phyloP scores from a whole-genome alignment of 2,888 invertebrate species.

The Euzophera pinguis region DNA sequence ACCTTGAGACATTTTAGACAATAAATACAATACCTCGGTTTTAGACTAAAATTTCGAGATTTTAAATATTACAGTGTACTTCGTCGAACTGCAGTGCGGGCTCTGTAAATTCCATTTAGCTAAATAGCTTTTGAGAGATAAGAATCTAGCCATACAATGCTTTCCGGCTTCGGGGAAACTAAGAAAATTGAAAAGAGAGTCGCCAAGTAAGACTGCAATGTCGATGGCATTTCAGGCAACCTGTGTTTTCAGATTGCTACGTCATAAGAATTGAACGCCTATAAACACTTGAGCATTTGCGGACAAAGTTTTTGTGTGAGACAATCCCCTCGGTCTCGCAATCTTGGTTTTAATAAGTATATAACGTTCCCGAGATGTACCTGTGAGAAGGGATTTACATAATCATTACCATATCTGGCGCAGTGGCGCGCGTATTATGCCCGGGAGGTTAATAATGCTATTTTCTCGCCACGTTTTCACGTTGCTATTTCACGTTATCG shows the following conservation, averaged over 20 bases:
- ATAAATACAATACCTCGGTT: slow-evolving; percentile 61
- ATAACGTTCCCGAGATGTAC: slow-evolving; percentile 76
- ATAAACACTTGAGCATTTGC: slow-evolving; percentile 58
- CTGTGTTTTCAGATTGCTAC: slow-evolving; percentile 70
- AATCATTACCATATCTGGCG: slow-evolving; percentile 80
- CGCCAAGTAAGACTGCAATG: slow-evolving; percentile 68
- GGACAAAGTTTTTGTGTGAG: slow-evolving; percentile 63
- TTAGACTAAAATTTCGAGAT: slow-evolving; percentile 74
- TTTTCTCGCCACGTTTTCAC: slow-evolving; percentile 80
- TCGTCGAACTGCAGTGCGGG: slow-evolving; percentile 78
- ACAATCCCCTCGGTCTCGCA: slow-evolving; percentile 65
- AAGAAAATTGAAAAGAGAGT: slow-evolving; percentile 79
- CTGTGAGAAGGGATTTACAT: slow-evolving; percentile 78
- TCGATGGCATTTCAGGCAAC: slow-evolving; percentile 70
- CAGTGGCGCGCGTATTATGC: slow-evolving; percentile 78
- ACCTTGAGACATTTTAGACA: slow-evolving; percentile 56
- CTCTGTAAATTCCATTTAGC: slow-evolving; percentile 80
- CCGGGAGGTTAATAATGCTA: slow-evolving; percentile 80
- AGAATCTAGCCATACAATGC: slow-evolving; percentile 78
- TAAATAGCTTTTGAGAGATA: slow-evolving; percentile 80
- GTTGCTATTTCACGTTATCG: slow-evolving; percentile 77
- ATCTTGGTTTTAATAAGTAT: slow-evolving; percentile 79
- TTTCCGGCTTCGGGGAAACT: slow-evolving; percentile 71
- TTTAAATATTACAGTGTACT: slow-evolving; percentile 79
- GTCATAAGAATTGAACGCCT: slow-evolving; percentile 66